phyloP scores from a whole-genome alignment of 2,113 vertebrate genomes.

The Callospermophilus lateralis region DNA sequence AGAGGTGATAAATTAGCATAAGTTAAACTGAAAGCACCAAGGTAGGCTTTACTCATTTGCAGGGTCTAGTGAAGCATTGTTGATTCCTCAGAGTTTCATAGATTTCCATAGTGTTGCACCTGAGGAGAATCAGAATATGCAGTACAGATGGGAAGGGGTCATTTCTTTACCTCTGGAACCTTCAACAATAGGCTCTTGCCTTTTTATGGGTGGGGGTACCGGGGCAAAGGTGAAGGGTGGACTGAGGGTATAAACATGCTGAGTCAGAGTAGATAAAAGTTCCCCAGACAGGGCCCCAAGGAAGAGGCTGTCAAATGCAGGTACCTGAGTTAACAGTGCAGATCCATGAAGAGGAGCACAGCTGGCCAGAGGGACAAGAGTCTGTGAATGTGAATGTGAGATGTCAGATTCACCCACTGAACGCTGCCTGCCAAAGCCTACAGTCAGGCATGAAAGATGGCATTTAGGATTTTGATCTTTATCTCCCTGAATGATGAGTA shows the following conservation, averaged over 20 bases:
- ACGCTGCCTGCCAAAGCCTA: too few relatives aligned
- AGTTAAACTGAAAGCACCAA: rapidly evolving
- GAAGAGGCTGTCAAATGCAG: neutral
- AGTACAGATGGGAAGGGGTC: rapidly evolving
- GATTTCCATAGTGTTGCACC: rapidly evolving
- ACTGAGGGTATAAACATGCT: rapidly evolving
- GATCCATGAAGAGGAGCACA: neutral
- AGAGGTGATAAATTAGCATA: rapidly evolving
- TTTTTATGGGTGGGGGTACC: too few relatives aligned
- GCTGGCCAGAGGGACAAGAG: rapidly evolving
- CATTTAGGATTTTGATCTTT: neutral
- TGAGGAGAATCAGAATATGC: rapidly evolving
- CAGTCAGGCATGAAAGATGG: too few relatives aligned
- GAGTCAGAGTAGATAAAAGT: neutral
- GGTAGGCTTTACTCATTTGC: rapidly evolving
- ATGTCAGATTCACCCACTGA: too few relatives aligned
- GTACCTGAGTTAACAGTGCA: rapidly evolving
- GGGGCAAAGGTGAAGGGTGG: neutral
- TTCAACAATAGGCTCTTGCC: rapidly evolving
- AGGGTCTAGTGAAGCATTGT: rapidly evolving
- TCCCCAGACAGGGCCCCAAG: rapidly evolving
- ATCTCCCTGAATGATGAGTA: neutral
- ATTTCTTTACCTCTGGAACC: too few relatives aligned
- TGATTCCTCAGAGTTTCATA: rapidly evolving
- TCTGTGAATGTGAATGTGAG: too few relatives aligned